These are phyloP conservation scores for Hydrozoanthus gracilis DNA, from an alignment of 92 coral and sea anemone genomes.

Conservation along the genomic window DNA sequence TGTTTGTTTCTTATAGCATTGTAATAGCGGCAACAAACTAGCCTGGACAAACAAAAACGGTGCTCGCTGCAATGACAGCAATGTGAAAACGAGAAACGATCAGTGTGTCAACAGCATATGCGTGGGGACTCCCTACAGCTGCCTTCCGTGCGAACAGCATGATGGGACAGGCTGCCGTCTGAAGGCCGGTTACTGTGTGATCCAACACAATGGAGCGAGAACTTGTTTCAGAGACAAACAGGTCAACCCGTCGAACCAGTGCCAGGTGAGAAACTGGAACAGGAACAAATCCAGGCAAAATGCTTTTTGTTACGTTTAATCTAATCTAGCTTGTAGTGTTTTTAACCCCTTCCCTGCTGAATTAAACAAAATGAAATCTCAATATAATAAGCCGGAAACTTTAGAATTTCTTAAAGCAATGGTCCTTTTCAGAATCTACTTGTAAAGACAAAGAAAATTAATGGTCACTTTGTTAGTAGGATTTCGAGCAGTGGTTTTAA, in stretches of 20 bases:
- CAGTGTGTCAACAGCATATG: conserved; percentile 9
- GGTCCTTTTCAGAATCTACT: too few species aligned
- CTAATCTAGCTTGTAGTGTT: not conserved
- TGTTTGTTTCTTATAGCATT: not conserved
- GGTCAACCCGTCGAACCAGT: not conserved
- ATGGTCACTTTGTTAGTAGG: too few species aligned
- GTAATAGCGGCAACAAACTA: not conserved
- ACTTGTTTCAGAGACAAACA: not conserved
- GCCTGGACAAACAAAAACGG: too few species aligned
- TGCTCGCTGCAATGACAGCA: not conserved
- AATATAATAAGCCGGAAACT: too few species aligned
- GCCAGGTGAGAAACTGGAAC: not conserved
- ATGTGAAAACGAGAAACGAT: not conserved
- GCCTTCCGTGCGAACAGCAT: too few species aligned
- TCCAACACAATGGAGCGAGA: not conserved
- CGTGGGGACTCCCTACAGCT: not conserved
- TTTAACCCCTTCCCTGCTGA: too few species aligned
- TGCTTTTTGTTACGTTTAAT: not conserved
- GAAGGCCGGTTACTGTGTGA: too few species aligned
- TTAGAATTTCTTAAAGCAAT: too few species aligned
- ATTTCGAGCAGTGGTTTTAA: too few species aligned
- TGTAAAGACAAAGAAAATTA: too few species aligned
- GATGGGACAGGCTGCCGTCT: too few species aligned
- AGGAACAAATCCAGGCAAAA: not conserved
- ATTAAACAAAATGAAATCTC: too few species aligned